Base-by-base conservation (phyloP, 2,113 vertebrate species). In the Heterochromis multidens region DNA sequence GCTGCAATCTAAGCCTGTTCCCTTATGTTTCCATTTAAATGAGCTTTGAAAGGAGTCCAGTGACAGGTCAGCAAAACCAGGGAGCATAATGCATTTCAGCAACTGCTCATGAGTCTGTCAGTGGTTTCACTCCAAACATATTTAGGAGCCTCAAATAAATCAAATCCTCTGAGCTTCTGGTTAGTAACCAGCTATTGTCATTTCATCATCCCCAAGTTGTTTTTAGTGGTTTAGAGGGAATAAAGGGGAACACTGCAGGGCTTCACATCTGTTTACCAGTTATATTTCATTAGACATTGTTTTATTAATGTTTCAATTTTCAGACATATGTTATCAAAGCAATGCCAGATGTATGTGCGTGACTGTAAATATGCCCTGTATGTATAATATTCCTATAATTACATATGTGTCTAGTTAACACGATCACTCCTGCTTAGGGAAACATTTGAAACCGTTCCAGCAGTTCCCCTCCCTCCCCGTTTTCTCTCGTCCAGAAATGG, bases 361-460 rank as follows among this genome's bases (percentile, higher is more conserved):
- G 81, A 23, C 61, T 67, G 37, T 52, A 74, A 80, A 82, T 72
- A 52, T 54, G 23, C 37, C 59, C 72, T 57, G 21, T 88, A 61
- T 84, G 62, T 91, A 56, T 77, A 65, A 83, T 87, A 62, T 60
- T 57, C 60, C 74, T 25, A 19, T 63, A 76, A 88, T 89, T 90
- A 80, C 83, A 61, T 79, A 81, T 83, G 61, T 85, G 27, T 52
- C 63, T 84, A 35, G 82, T 91, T 63, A 91, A 92, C 86, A 82
- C 87, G 76, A 88, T 84, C 81, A 84, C 46, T 87, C 84, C 76
- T 46, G 81, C 84, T 86, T 80, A 23, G 77, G 60, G 81, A 83
- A 89, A 89, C 85, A 81, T 85, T 84, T 90, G 81, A 91, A 86
- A 89, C 76, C 86, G 62, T 72, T 91, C 90, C 92, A 88, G 58